Percentiles rank a stretch among this genome's conserved stretches.
phyloP scores from a whole-genome alignment of 1,140 invertebrate species.

The Akabosia matsudoensis region DNA sequence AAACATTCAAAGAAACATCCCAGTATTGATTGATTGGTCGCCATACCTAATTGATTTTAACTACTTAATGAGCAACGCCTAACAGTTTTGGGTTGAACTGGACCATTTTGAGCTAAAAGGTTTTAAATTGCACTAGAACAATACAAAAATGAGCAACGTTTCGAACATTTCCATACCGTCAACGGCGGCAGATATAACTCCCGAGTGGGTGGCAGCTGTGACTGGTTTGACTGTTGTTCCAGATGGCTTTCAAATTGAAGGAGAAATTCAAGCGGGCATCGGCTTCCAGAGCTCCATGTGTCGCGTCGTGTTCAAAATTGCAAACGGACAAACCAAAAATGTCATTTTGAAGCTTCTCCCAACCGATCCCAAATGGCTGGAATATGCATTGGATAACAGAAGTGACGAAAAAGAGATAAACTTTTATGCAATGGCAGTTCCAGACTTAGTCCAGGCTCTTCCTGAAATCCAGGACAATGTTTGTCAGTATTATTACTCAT shows the following conservation, averaged over 20 bases:
- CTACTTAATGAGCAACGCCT: too few relatives aligned
- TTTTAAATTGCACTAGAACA: too few relatives aligned
- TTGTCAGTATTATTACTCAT: conserved; percentile 2
- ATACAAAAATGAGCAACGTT: too few relatives aligned
- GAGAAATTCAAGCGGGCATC: conserved; percentile 24
- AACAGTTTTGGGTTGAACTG: too few relatives aligned
- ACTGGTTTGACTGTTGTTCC: background rate
- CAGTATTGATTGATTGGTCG: too few relatives aligned
- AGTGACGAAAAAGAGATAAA: conserved; percentile 32
- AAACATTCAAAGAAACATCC: too few relatives aligned
- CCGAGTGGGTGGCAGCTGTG: conserved; percentile 18
- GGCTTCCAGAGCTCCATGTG: conserved; percentile 30
- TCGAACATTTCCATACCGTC: conserved; percentile 12
- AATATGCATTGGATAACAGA: conserved; percentile 5
- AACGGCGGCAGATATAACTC: conserved; percentile 16
- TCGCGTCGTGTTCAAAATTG: conserved; percentile 21
- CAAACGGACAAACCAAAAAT: background rate
- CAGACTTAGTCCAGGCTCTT: background rate
- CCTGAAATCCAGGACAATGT: conserved; percentile 21
- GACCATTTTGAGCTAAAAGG: too few relatives aligned
- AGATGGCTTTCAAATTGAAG: background rate
- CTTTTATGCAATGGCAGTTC: conserved; percentile 12
- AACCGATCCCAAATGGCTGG: background rate
- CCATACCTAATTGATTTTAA: too few relatives aligned
- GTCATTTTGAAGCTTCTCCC: conserved; percentile 37